Evolutionary conservation across 30 jellyfish, hydroid and myxozoan species (phyloP).

Genomic region (Turritopsis dohrnii): DNA sequence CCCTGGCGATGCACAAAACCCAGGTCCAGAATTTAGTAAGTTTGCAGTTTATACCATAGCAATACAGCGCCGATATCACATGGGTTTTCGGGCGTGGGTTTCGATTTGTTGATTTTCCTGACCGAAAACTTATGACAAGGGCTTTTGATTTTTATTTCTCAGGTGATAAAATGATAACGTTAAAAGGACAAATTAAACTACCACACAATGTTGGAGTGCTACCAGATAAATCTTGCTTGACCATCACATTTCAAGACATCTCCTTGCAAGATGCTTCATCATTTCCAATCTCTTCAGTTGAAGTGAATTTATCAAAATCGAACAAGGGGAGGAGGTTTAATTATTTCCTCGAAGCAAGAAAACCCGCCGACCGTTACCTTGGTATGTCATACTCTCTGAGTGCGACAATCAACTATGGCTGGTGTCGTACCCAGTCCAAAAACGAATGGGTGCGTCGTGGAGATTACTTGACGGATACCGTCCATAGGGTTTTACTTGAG

Average conservation of each 20-base stretch:
- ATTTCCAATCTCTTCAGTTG: conserved; percentile 21
- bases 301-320: conserved; percentile 40
- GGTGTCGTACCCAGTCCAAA: conserved; percentile 46
- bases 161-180: conserved; percentile 44
- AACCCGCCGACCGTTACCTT: conserved; percentile 24
- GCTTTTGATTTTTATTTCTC: conserved; percentile 1
- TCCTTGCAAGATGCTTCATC: conserved; percentile 55
- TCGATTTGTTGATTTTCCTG: too few relatives aligned
- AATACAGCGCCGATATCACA: too few relatives aligned
- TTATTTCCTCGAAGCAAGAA: conserved; percentile 26
- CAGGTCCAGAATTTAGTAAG: background rate
- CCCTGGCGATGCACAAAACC: background rate
- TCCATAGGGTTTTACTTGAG: conserved; percentile 21
- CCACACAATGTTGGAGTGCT: conserved; percentile 37
- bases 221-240: conserved; percentile 59
- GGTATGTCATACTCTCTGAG: conserved; percentile 33
- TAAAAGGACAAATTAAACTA: conserved; percentile 48
- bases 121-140: background rate
- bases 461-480: conserved; percentile 53
- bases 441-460: conserved; percentile 25
- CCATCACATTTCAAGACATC: conserved; percentile 36
- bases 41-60: too few relatives aligned
- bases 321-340: conserved; percentile 17
- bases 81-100: too few relatives aligned
- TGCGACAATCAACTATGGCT: conserved; percentile 59